Evolutionary conservation across 2,888 invertebrate species (phyloP).

Genomic region (Anaspis maculata): DNA sequence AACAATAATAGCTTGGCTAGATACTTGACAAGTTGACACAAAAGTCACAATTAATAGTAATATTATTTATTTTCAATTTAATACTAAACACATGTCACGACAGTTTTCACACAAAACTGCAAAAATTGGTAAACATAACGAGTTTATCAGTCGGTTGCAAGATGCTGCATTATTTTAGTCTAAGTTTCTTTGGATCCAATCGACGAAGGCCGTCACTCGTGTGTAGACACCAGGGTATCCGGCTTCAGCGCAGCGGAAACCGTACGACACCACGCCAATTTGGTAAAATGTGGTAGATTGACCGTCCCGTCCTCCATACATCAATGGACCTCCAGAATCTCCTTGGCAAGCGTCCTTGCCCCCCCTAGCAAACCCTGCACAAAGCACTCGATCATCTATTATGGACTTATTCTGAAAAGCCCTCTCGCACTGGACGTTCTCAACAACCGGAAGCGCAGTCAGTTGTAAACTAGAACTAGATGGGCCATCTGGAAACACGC

Average conservation of each 20-base stretch:
- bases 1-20: no score
- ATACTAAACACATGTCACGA: no score
- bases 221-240: constrained; percentile 58
- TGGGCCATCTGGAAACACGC: constrained; percentile 52
- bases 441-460: constrained; percentile 62
- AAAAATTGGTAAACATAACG: no score
- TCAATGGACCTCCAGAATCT: constrained; percentile 76
- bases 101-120: no score
- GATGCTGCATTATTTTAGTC: no score
- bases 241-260: constrained; percentile 54
- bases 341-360: constrained; percentile 70
- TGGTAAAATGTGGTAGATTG: constrained; percentile 45
- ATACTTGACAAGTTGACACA: no score
- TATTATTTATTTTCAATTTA: no score
- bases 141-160: no score
- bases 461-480: constrained; percentile 57
- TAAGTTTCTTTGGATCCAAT: constrained; percentile 50
- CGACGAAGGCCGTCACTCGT: constrained; percentile 49
- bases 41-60: no score
- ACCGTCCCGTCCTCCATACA: constrained; percentile 38
- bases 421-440: constrained; percentile 50
- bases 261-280: constrained; percentile 62
- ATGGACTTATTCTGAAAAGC: constrained; percentile 50
- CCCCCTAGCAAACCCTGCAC: constrained; percentile 58
- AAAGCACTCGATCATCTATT: constrained; percentile 57